Base-by-base conservation (phyloP, 2,113 vertebrate species). In the Callocephalon fimbriatum region DNA sequence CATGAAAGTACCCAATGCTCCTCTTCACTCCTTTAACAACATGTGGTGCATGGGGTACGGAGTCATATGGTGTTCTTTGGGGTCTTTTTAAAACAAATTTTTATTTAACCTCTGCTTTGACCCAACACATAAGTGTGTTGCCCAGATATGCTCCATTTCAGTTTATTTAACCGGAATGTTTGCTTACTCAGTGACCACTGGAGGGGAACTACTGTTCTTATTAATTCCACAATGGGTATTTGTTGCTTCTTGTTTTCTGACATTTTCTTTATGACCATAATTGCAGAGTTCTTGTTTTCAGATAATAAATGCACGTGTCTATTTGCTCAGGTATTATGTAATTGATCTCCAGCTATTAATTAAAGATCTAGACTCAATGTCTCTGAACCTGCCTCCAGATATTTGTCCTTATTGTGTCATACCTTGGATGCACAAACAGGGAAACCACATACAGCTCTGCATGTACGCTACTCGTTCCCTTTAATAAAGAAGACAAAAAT, bases 41-140 rank as follows among this genome's bases (percentile, higher is more conserved):
- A 7, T 37, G 59, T 50, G 91, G 87, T 80, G 19, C 59, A 13
- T 44, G 92, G 93, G 78, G 78, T 13, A 63, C 85, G 84, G 63
- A 95, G 51, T 89, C 86, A 73, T 80, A 59, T 42, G 8, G 75
- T 95, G 93, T 80, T 88, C 58, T 97, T 93, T 50, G 44, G 90
- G 91, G 75, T 74, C 95, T 97, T 94, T 92, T 88, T 80, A 96
- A 98, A 97, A 88, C 94, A 97, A 98, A 98, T 94, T 97, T 98
- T 97, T 98, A 54, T 96, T 98, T 98, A 98, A 98, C 98, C 96
- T 98, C 95, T 95, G 95, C 96, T 96, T 95, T 98, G 98, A 98
- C 98, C 98, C 97, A 88, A 81, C 95, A 90, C 95, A 38, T 96
- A 91, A 97, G 87, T 94, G 79, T 37, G 31, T 73, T 97, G 91